Conservation (phyloP, 23 tunicate species). For the Ascidia mentula region DNA sequence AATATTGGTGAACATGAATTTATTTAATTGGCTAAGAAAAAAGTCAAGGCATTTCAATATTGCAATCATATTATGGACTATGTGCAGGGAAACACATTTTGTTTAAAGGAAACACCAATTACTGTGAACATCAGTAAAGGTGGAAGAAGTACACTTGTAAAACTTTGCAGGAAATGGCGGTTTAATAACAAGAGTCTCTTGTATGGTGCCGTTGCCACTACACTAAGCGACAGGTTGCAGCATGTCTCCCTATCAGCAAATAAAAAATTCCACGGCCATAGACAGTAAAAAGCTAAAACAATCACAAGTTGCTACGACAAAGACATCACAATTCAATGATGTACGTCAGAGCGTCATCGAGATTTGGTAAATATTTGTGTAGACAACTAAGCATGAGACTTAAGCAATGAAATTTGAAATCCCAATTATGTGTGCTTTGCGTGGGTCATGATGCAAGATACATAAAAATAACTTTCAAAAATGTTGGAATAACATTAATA, state of each 20-base stretch:
- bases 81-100: neutral
- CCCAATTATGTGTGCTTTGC: no score
- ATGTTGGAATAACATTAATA: no score
- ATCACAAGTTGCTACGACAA: conserved; percentile 10
- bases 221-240: neutral
- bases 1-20: no score
- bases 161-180: neutral
- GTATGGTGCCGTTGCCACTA: conserved; percentile 13
- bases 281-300: neutral
- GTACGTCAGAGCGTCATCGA: neutral
- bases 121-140: neutral
- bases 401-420: no score
- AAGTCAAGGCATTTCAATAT: no score
- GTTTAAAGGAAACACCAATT: neutral
- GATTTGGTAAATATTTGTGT: neutral
- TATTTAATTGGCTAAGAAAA: no score
- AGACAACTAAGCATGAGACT: no score
- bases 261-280: neutral
- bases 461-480: no score
- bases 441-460: no score
- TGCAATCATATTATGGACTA: no score
- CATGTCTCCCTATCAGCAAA: neutral
- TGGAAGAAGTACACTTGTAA: neutral
- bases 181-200: no score
- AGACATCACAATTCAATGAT: conserved; percentile 10